phyloP scores from a whole-genome alignment of 2,113 vertebrate species.

The Taurulus bubalis region DNA sequence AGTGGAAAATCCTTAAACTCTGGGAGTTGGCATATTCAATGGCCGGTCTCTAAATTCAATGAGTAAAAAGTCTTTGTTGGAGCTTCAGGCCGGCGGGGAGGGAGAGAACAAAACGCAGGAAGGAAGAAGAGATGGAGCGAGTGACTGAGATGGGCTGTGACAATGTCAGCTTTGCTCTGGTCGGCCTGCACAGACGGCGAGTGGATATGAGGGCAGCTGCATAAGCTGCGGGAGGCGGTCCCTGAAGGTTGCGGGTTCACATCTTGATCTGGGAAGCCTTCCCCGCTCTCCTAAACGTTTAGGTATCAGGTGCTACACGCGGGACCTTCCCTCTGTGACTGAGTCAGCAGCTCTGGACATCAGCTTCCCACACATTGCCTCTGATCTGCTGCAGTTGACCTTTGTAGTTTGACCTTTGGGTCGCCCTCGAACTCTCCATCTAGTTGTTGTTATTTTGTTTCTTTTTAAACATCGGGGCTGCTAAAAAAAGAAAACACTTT shows the following conservation, averaged over 20 bases:
- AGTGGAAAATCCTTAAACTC: conserved; percentile 52
- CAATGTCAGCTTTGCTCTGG: conserved; percentile 66
- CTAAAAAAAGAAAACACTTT: conserved; percentile 4
- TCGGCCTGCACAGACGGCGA: conserved; percentile 40
- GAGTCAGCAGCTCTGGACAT: conserved; percentile 1
- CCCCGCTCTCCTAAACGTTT: not conserved
- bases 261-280: not conserved
- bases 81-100: conserved; percentile 31
- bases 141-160: conserved; percentile 62
- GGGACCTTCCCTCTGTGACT: conserved; percentile 1
- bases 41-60: conserved; percentile 49
- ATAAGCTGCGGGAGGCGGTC: not conserved
- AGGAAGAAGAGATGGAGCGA: conserved; percentile 34
- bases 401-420: conserved; percentile 39
- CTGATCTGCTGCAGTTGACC: conserved; percentile 18
- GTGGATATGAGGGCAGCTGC: conserved; percentile 31
- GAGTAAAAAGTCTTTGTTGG: conserved; percentile 39
- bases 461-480: not conserved
- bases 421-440: conserved; percentile 18
- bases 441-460: not conserved
- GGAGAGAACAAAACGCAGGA: conserved; percentile 12
- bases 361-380: conserved; percentile 26
- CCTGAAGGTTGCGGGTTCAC: not conserved
- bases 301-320: not conserved
- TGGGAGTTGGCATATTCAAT: conserved; percentile 44